phyloP scores from a whole-genome alignment of 2,888 invertebrate species.

The Gymnocheta viridis region DNA sequence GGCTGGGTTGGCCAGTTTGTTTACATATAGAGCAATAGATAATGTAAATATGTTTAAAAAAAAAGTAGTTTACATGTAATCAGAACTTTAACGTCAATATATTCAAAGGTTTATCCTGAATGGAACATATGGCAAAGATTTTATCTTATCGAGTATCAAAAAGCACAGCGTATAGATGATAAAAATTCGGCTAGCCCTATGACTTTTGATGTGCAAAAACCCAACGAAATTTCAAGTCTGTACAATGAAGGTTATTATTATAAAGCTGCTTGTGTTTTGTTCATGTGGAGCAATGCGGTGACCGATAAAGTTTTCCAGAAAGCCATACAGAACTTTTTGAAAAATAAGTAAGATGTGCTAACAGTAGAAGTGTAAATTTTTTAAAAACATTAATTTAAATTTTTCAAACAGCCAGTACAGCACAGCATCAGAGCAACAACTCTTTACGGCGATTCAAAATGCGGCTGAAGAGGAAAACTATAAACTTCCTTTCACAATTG shows the following conservation, averaged over 20 bases:
- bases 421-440: constrained; percentile 75
- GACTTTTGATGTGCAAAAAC: constrained; percentile 90
- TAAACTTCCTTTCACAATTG: constrained; percentile 82
- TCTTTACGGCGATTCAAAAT: constrained; percentile 75
- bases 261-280: constrained; percentile 89
- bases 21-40: constrained; percentile 76
- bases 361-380: neutral
- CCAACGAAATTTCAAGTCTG: constrained; percentile 90
- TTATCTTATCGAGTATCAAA: constrained; percentile 88
- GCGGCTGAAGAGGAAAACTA: constrained; percentile 75
- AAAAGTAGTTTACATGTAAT: neutral
- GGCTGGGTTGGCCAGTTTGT: constrained; percentile 85
- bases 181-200: constrained; percentile 90
- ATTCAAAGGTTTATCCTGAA: constrained; percentile 83
- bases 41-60: constrained; percentile 71
- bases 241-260: constrained; percentile 94
- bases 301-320: constrained; percentile 77
- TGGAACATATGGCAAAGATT: constrained; percentile 91
- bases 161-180: constrained; percentile 88
- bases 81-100: neutral
- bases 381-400: neutral
- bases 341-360: constrained; percentile 74
- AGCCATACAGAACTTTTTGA: constrained; percentile 78
- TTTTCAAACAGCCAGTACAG: constrained; percentile 72
- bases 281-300: constrained; percentile 79